Base-by-base conservation (phyloP, 2,113 vertebrate species). In the Gasterosteus nipponicus region DNA sequence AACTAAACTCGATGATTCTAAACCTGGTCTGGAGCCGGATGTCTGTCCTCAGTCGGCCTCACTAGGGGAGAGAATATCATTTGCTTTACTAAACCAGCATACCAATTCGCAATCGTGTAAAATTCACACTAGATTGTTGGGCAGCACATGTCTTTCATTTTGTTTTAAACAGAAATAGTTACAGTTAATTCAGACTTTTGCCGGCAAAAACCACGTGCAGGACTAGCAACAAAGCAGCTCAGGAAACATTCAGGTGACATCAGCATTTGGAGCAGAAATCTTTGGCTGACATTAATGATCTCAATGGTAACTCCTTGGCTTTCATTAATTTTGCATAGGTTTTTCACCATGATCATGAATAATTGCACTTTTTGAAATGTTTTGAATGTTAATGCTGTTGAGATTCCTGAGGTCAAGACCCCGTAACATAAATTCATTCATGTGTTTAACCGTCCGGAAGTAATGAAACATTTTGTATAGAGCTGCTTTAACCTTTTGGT, bases 11-110 rank as follows among this genome's bases (percentile, higher is more conserved):
- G 33, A 79, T 87, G 85, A 33, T 33, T 33, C 33, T 33, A 79
- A 87, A 83, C 87, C 86, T 90, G 22, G 22, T 26, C n/a, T n/a
- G n/a, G n/a, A n/a, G n/a, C n/a, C 22, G 22, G 22, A 26, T 26
- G 22, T 35, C 33, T 35, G 33, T 35, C 33, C 33, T 35, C 33
- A 35, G 33, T 35, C 33, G 33, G 33, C 33, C 33, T 35, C 33
- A 35, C 33, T 35, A 35, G 33, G 33, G 5, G 5, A 35, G 33
- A 5, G 33, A 35, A 35, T 4, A 35, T 35, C 33, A 35, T 35
- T 35, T 35, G 33, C 33, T 35, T 35, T 35, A 35, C 33, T 35
- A 35, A 35, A 35, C 33, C 33, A 35, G 22, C 22, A 26, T 26
- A 26, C 22, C 22, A 26, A 26, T 26, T 26, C 1, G 22, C 22